Evolutionary conservation across 1,140 invertebrate genomes (phyloP).

Genomic region (Nautilus pompilius): DNA sequence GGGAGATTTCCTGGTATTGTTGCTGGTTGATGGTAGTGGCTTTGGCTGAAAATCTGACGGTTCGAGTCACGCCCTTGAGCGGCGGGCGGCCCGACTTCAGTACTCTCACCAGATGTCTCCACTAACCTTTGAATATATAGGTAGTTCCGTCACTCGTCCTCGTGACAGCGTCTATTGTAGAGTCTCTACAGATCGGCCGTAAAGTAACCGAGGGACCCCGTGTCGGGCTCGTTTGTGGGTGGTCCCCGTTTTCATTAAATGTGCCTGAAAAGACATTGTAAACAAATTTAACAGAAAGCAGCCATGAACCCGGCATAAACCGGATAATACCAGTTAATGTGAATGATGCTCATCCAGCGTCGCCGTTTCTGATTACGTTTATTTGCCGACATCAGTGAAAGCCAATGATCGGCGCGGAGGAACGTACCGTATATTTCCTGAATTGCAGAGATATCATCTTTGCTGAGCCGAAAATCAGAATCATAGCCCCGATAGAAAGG

Average conservation of each 20-base stretch:
- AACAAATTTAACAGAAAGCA: background rate
- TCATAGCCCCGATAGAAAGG: conserved; percentile 62
- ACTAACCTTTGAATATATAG: conserved; percentile 36
- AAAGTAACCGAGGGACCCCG: conserved; percentile 16
- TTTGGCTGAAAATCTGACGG: too few species aligned
- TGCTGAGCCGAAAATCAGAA: conserved; percentile 71
- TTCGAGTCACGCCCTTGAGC: too few species aligned
- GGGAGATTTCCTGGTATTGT: too few species aligned
- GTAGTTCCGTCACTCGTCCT: conserved; percentile 30
- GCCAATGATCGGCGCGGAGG: background rate
- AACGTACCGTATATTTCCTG: conserved; percentile 57
- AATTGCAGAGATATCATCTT: conserved; percentile 84
- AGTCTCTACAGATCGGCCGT: conserved; percentile 31
- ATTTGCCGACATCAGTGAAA: conserved; percentile 4
- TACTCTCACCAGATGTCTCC: too few species aligned
- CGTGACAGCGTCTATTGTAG: conserved; percentile 32
- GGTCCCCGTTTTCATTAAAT: too few species aligned
- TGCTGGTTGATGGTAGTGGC: too few species aligned
- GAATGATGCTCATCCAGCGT: background rate
- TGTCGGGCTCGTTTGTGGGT: too few species aligned
- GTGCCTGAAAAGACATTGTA: too few species aligned
- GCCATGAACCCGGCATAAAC: conserved; percentile 1
- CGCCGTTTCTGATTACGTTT: background rate
- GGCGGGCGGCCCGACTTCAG: too few species aligned
- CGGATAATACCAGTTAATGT: background rate